These are phyloP conservation scores for Mola mola DNA, from an alignment of 2,113 vertebrate species.

Conservation along the genomic window DNA sequence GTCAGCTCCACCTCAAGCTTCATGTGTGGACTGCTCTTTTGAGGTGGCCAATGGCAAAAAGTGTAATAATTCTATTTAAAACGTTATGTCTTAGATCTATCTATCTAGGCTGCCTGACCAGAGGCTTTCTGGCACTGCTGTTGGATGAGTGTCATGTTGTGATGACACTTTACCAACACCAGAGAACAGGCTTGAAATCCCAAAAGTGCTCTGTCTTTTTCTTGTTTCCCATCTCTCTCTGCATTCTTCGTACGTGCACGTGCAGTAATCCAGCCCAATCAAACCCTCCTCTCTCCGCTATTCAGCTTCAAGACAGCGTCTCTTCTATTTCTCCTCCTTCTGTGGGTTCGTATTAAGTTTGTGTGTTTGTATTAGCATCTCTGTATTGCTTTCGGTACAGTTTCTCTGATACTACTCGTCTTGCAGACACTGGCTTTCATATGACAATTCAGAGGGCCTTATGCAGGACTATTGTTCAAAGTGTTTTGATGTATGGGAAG, in stretches of 20 bases:
- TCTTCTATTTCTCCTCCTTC: slow-evolving; percentile 5
- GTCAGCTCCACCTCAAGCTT: too few relatives aligned
- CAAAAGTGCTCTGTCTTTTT: slow-evolving; percentile 26
- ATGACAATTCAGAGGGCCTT: slow-evolving; percentile 40
- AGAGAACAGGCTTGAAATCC: slow-evolving; percentile 8
- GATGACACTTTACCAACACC: slow-evolving; percentile 19
- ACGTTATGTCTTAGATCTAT: too few relatives aligned
- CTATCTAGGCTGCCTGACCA: too few relatives aligned
- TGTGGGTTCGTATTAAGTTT: not conserved
- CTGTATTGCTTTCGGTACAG: slow-evolving; percentile 6
- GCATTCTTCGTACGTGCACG: slow-evolving; percentile 3
- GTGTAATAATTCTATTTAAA: too few relatives aligned
- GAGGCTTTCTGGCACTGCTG: too few relatives aligned
- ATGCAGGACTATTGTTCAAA: slow-evolving; percentile 26
- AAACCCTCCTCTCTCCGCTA: slow-evolving; percentile 9
- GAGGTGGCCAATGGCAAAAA: too few relatives aligned
- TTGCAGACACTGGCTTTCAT: slow-evolving; percentile 31
- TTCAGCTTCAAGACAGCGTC: not conserved
- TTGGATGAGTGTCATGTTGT: too few relatives aligned
- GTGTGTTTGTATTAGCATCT: slow-evolving; percentile 6
- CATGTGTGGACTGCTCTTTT: too few relatives aligned
- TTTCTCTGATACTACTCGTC: slow-evolving; percentile 23
- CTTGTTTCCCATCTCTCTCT: slow-evolving; percentile 15
- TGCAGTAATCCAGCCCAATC: slow-evolving; percentile 11
- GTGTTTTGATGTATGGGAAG: slow-evolving; percentile 40